Evolutionary conservation across 2,113 vertebrate genomes (phyloP).

Genomic region (Taurulus bubalis): DNA sequence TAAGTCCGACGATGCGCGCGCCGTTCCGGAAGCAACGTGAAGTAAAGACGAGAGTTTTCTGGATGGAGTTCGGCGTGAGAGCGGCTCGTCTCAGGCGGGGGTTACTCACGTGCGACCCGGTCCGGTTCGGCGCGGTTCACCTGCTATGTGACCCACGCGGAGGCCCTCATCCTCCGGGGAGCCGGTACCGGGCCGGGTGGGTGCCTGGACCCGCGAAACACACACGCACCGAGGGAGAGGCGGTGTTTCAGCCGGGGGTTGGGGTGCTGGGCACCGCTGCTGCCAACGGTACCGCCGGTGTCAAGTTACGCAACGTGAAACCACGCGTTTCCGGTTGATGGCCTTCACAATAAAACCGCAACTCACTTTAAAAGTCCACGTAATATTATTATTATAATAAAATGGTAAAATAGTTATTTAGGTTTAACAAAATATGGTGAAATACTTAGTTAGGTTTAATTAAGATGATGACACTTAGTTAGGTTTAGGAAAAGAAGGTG

Average conservation of each 20-base stretch:
- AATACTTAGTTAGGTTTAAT: too few relatives aligned
- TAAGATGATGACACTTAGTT: too few relatives aligned
- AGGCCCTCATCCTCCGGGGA: slow-evolving; percentile 55
- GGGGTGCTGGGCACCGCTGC: slow-evolving; percentile 57
- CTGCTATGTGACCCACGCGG: slow-evolving; percentile 44
- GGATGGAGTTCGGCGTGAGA: slow-evolving; percentile 50
- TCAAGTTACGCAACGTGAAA: background rate
- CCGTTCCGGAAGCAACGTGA: background rate
- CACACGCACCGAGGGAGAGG: slow-evolving; percentile 46
- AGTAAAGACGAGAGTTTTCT: slow-evolving; percentile 6
- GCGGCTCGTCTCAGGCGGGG: slow-evolving; percentile 15
- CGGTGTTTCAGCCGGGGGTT: slow-evolving; percentile 59
- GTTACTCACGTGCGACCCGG: slow-evolving; percentile 77
- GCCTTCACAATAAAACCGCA: slow-evolving; percentile 39
- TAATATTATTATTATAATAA: too few relatives aligned
- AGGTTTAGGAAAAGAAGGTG: too few relatives aligned
- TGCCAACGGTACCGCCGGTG: background rate
- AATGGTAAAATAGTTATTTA: too few relatives aligned
- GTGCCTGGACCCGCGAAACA: slow-evolving; percentile 41
- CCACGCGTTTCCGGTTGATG: fast-evolving
- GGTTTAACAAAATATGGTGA: too few relatives aligned
- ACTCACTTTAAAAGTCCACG: fast-evolving
- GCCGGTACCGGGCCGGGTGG: slow-evolving; percentile 40
- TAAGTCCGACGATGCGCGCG: background rate
- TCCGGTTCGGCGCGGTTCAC: slow-evolving; percentile 54